Evolutionary conservation across 2,888 invertebrate genomes (phyloP).

Genomic region (Cheilosia impressa): DNA sequence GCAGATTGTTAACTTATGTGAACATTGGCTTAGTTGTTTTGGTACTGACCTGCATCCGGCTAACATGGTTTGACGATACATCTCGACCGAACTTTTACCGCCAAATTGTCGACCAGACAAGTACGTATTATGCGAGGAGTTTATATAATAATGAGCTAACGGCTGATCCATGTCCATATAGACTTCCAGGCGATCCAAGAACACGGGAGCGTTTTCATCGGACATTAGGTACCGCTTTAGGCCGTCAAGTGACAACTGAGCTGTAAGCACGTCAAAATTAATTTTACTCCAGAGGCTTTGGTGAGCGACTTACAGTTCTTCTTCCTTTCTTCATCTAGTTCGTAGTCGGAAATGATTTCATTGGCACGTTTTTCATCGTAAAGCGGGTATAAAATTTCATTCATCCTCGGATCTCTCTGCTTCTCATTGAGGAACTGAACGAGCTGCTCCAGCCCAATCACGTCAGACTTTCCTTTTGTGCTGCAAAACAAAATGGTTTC

Average conservation of each 20-base stretch:
- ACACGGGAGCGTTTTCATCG: constrained; percentile 99
- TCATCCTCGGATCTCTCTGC: constrained; percentile 98
- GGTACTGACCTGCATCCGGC: constrained; percentile 94
- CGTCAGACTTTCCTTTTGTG: constrained; percentile 94
- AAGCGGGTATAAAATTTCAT: constrained; percentile 98
- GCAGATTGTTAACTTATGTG: neutral
- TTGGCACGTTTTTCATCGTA: constrained; percentile 96
- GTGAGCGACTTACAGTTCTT: constrained; percentile 77
- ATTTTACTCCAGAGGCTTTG: neutral
- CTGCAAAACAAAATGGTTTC: constrained; percentile 84
- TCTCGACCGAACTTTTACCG: constrained; percentile 98
- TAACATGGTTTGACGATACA: constrained; percentile 98
- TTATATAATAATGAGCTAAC: constrained; percentile 98
- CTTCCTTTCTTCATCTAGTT: constrained; percentile 89
- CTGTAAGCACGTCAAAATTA: constrained; percentile 83
- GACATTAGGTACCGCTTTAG: constrained; percentile 99
- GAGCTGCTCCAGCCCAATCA: constrained; percentile 93
- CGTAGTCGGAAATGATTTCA: constrained; percentile 97
- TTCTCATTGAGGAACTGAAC: constrained; percentile 98
- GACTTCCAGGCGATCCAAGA: constrained; percentile 97
- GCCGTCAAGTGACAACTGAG: constrained; percentile 95
- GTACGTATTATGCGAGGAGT: constrained; percentile 98
- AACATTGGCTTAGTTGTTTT: constrained; percentile 75
- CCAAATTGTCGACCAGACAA: constrained; percentile 98
- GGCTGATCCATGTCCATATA: constrained; percentile 99